phyloP scores from a whole-genome alignment of 1,140 invertebrate genomes.

The Magallana gigas region DNA sequence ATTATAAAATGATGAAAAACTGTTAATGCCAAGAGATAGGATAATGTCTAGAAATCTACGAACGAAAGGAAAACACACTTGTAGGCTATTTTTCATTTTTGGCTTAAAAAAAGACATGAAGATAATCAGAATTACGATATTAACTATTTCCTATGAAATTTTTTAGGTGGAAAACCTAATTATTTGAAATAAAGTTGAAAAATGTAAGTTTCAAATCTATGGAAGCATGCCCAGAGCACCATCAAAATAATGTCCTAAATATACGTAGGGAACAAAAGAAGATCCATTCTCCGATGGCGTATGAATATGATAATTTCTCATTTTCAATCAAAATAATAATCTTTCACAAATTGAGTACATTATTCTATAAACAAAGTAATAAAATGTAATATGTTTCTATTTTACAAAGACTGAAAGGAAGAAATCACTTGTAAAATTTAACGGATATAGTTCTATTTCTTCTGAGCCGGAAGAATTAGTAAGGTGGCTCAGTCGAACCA shows the following conservation, averaged over 20 bases:
- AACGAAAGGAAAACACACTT: neutral
- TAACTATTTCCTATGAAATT: no score
- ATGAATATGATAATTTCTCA: neutral
- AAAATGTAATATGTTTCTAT: no score
- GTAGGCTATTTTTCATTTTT: neutral
- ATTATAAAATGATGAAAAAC: no score
- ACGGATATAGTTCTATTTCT: slow-evolving; percentile 11
- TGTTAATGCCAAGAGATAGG: no score
- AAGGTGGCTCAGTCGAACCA: slow-evolving; percentile 30
- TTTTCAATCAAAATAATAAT: no score
- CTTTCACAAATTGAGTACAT: no score
- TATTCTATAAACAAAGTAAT: no score
- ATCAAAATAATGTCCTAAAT: slow-evolving; percentile 15
- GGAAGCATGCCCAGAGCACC: neutral
- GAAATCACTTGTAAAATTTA: neutral
- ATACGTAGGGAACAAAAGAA: neutral
- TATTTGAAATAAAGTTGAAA: neutral
- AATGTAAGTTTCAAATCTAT: neutral
- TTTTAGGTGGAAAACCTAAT: neutral
- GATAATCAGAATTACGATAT: no score
- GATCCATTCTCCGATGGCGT: neutral
- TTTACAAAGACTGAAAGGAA: no score
- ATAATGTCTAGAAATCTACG: no score
- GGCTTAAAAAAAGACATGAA: no score
- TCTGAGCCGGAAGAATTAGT: slow-evolving; percentile 36